Base-by-base conservation (phyloP, 2,113 vertebrate species). In the Gadus chalcogrammus region DNA sequence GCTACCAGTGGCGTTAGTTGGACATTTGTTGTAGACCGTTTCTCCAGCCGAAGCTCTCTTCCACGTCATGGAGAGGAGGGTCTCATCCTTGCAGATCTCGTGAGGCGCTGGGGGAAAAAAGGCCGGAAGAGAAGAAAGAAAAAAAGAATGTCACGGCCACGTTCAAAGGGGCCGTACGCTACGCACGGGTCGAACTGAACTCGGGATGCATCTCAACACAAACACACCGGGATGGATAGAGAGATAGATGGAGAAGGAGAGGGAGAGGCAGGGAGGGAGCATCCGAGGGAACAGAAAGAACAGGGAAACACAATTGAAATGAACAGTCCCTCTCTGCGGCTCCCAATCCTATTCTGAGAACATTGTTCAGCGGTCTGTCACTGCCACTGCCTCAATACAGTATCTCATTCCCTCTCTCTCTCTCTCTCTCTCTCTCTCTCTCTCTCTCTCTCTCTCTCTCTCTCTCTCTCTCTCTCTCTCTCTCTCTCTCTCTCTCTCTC, bases 1-100 rank as follows among this genome's bases (percentile, higher is more conserved):
- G 42, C 42, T 83, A 99, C 97, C 97, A 70, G 97, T 98, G 87
- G 97, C 94, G 0, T 98, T 98, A 79, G 96, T 94, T 77, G 97
- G 96, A 87, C 97, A 99, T 76, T 99, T 99, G 90, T 97, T 98
- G 90, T 99, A 99, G 87, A 98, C 94, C 5, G 94, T 93, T 84
- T 99, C 97, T 60, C 97, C 97, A 0, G 94, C 97, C 0, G 97
- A 95, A 0, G 95, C 94, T 82, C 95, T 97, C 87, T 98, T 98
- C 97, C 97, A 99, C 0, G 92, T 94, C 94, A 96, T 94, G 42
- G 94, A 75, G 82, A 93, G 91, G 73, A 94, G 92, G 0, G 96
- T 92, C 78, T 99, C 97, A 0, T 99, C 97, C 84, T 93, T 95
- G 85, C 97, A 99, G 90, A 98, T 96, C 91, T 99, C 96, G 0